These are phyloP conservation scores for Pristionchus mayeri DNA, from an alignment of 2,888 invertebrate species.

Conservation along the genomic window DNA sequence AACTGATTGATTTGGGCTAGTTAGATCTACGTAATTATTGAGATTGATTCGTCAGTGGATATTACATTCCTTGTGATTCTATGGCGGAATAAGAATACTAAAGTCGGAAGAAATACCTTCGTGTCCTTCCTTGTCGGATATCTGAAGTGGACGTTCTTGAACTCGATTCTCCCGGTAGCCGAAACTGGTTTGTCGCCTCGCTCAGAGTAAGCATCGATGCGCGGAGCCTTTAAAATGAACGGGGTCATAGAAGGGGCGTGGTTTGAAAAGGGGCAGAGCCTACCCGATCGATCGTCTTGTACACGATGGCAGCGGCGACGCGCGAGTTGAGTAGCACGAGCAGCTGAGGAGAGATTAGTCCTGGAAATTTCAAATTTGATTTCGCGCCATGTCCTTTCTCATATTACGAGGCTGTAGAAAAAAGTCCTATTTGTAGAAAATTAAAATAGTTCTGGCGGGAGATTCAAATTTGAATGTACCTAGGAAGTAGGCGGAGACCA, in stretches of 20 bases:
- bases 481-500: slow-evolving; percentile 53
- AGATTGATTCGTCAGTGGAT: no score
- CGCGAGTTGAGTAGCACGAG: slow-evolving; percentile 71
- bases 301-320: slow-evolving; percentile 71
- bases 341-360: slow-evolving; percentile 69
- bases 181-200: slow-evolving; percentile 55
- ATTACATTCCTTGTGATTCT: no score
- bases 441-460: background rate
- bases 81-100: no score
- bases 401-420: background rate
- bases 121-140: slow-evolving; percentile 64
- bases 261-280: background rate
- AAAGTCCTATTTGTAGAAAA: background rate
- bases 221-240: background rate
- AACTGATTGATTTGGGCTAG: no score
- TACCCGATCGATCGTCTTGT: slow-evolving; percentile 68
- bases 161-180: slow-evolving; percentile 57
- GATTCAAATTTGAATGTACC: slow-evolving; percentile 12
- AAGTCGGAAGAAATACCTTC: no score
- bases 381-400: background rate
- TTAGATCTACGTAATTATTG: no score
- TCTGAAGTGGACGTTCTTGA: slow-evolving; percentile 70
- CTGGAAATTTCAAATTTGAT: slow-evolving; percentile 57
- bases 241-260: background rate
- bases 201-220: slow-evolving; percentile 65